Evolutionary conservation across 2,888 invertebrate species (phyloP).

Genomic region (Drosophila seclusa): DNA sequence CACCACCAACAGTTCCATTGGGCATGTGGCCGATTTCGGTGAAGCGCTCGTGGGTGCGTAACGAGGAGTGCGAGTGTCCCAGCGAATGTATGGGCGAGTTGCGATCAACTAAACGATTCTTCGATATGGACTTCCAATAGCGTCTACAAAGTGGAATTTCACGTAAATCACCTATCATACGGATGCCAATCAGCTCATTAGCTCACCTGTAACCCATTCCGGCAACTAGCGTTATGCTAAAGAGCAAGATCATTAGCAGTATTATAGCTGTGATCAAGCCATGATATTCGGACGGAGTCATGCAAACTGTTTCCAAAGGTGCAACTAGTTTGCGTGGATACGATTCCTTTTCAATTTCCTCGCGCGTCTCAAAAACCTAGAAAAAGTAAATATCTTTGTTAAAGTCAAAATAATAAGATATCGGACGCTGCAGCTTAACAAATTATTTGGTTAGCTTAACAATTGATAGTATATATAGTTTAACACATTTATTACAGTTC

Average conservation of each 20-base stretch:
- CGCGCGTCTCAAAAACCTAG: slow-evolving; percentile 93
- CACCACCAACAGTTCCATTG: slow-evolving; percentile 63
- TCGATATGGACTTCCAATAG: slow-evolving; percentile 92
- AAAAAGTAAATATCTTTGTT: not conserved
- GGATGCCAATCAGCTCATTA: not conserved
- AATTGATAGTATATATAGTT: not conserved
- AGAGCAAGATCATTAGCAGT: slow-evolving; percentile 89
- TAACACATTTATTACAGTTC: not conserved
- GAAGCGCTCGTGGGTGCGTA: slow-evolving; percentile 85
- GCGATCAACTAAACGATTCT: slow-evolving; percentile 87
- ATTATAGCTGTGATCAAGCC: slow-evolving; percentile 92
- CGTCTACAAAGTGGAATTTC: slow-evolving; percentile 85
- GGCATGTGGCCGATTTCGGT: slow-evolving; percentile 83
- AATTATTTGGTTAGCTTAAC: not conserved
- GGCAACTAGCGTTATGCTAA: slow-evolving; percentile 90
- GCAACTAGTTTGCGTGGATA: slow-evolving; percentile 88
- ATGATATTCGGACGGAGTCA: slow-evolving; percentile 93
- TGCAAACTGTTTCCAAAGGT: slow-evolving; percentile 90
- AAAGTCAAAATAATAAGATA: not conserved
- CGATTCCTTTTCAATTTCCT: slow-evolving; percentile 88
- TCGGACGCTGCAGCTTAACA: not conserved
- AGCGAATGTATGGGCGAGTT: slow-evolving; percentile 85
- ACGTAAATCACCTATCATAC: not conserved
- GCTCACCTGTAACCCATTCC: slow-evolving; percentile 91
- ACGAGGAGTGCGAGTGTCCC: slow-evolving; percentile 84